A percentile compares a stretch with the other conserved stretches of the same genome.
Conservation (phyloP, 2,888 invertebrate species). For the Nephrocerus scutellatus region DNA sequence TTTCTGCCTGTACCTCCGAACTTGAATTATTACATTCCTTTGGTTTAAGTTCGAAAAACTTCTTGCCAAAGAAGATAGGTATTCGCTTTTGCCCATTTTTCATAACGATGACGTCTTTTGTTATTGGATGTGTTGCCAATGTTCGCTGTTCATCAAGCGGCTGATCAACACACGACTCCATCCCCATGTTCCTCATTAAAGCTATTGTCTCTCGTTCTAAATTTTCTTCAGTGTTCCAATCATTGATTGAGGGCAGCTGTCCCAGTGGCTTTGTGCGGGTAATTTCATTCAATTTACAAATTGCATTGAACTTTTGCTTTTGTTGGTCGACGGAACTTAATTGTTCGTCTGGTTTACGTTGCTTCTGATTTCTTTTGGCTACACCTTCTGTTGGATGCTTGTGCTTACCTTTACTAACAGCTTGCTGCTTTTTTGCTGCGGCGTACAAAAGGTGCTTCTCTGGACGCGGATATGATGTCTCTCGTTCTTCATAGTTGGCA, state of each 20-base stretch:
- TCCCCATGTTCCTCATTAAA: constrained; percentile 36
- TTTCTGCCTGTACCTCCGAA: too few species aligned
- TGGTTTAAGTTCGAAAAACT: constrained; percentile 29
- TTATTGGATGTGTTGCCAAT: constrained; percentile 25
- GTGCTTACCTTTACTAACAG: too few species aligned
- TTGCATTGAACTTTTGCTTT: constrained; percentile 28
- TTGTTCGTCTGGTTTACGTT: constrained; percentile 16
- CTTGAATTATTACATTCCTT: constrained; percentile 7
- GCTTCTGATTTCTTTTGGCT: constrained; percentile 14
- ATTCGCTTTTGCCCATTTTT: constrained; percentile 28
- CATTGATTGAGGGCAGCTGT: constrained; percentile 31
- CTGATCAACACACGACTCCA: constrained; percentile 30
- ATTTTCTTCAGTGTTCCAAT: constrained; percentile 34
- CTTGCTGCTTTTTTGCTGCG: background rate
- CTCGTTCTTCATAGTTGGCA: constrained; percentile 16
- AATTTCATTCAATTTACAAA: constrained; percentile 35
- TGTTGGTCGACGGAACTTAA: constrained; percentile 18
- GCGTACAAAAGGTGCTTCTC: constrained; percentile 29
- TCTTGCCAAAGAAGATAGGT: constrained; percentile 32
- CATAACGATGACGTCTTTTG: constrained; percentile 24
- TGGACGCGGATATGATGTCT: constrained; percentile 21
- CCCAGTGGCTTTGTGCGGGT: constrained; percentile 35
- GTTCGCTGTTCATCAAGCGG: constrained; percentile 22
- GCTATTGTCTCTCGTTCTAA: constrained; percentile 35
- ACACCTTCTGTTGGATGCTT: constrained; percentile 16